These are phyloP conservation scores for Hirudinaria manillensis DNA, from an alignment of 2,888 invertebrate genomes.

Conservation along the genomic window DNA sequence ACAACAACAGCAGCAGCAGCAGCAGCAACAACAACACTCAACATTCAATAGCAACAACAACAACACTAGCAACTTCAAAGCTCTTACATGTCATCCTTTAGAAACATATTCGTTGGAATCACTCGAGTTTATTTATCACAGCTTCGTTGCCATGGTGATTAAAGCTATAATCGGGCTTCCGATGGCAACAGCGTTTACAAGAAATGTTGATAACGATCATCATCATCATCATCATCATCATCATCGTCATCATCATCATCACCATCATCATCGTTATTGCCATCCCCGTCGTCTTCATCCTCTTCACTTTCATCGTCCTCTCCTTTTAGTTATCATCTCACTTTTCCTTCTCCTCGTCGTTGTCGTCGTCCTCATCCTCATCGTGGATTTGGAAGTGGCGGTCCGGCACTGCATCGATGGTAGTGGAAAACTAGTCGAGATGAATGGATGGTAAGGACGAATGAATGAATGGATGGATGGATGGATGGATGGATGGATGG, in stretches of 20 bases:
- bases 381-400: neutral
- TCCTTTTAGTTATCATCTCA: neutral
- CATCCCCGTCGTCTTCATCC: conserved; percentile 13
- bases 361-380: conserved; percentile 1
- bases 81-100: too few relatives aligned
- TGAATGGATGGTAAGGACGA: neutral
- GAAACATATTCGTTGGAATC: too few relatives aligned
- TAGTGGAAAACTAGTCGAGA: too few relatives aligned
- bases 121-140: too few relatives aligned
- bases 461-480: conserved; percentile 10
- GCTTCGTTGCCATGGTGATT: too few relatives aligned
- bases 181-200: too few relatives aligned
- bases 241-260: conserved; percentile 23
- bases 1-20: too few relatives aligned
- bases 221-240: conserved; percentile 16
- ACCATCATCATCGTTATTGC: conserved; percentile 23
- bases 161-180: too few relatives aligned
- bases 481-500: neutral
- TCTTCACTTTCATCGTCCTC: neutral
- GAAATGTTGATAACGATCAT: neutral
- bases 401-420: too few relatives aligned
- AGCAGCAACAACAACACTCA: too few relatives aligned
- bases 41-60: too few relatives aligned
- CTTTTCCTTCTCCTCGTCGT: neutral
- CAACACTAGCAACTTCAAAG: too few relatives aligned